Percentiles rank a stretch among this genome's conserved stretches.
Conservation (phyloP, 2,797 vertebrate genomes). For the Pangasius sanitwongsei region DNA sequence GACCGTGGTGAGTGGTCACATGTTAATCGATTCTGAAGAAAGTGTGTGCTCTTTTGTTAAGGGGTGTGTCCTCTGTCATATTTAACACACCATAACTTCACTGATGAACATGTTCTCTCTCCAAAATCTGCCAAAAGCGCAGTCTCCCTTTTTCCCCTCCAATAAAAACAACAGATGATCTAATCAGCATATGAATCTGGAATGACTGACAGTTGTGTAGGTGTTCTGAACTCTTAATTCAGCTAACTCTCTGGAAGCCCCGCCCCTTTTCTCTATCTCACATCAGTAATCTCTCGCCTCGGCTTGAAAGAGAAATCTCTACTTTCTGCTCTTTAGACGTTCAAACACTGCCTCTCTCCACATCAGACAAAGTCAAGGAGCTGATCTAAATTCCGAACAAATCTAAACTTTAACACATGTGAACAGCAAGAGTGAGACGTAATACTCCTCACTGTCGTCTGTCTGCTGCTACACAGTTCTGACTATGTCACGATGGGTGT, state of each 20-base stretch:
- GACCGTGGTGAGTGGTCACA: background rate
- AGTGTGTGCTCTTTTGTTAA: background rate
- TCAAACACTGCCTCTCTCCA: background rate
- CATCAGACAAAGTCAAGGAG: background rate
- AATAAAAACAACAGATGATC: background rate
- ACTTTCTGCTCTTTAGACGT: background rate
- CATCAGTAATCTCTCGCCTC: background rate
- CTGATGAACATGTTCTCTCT: background rate
- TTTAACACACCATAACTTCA: background rate
- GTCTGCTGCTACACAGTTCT: background rate
- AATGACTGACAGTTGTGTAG: background rate
- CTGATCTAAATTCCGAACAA: background rate
- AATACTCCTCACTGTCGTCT: background rate
- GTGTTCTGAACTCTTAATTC: background rate
- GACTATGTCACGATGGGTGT: no score
- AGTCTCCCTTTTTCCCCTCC: background rate
- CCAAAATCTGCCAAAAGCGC: background rate
- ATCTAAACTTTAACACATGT: background rate
- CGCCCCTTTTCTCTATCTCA: background rate
- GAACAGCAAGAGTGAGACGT: background rate
- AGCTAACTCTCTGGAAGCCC: background rate
- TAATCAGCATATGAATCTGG: background rate
- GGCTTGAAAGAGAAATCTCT: background rate
- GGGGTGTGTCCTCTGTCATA: background rate
- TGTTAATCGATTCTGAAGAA: background rate